Percentiles rank a stretch among this genome's conserved stretches.
phyloP scores from a whole-genome alignment of 2,113 vertebrate genomes.

The Osmerus eperlanus region DNA sequence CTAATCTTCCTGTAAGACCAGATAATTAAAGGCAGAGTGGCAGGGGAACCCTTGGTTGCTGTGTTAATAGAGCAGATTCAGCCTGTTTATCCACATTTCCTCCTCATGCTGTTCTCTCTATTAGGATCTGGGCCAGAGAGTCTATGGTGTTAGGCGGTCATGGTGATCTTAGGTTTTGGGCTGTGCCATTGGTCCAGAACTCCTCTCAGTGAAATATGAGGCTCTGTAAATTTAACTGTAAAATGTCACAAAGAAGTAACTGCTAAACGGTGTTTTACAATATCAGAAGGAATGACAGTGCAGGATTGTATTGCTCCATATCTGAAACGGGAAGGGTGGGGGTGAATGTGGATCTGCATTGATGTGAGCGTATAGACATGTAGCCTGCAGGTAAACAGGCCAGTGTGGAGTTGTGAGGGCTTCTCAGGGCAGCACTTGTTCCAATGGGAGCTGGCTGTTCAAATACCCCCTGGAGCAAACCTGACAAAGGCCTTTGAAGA shows the following conservation, averaged over 20 bases:
- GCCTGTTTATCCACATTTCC: conserved; percentile 55
- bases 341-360: conserved; percentile 16
- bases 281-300: too few species aligned
- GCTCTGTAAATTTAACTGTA: neutral
- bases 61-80: conserved; percentile 65
- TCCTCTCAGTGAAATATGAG: conserved; percentile 29
- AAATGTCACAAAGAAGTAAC: neutral
- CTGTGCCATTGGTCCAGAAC: conserved; percentile 38
- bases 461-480: conserved; percentile 55
- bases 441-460: conserved; percentile 41
- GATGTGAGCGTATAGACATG: conserved; percentile 1
- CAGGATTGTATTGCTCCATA: too few species aligned
- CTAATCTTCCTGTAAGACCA: conserved; percentile 64
- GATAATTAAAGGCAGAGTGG: conserved; percentile 68
- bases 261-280: too few species aligned
- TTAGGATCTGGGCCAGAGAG: conserved; percentile 31
- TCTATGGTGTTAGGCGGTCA: conserved; percentile 12
- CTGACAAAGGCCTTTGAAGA: conserved; percentile 57
- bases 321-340: too few species aligned
- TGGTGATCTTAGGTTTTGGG: conserved; percentile 37
- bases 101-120: neutral
- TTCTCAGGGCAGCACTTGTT: conserved; percentile 25
- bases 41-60: conserved; percentile 40
- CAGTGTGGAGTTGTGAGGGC: conserved; percentile 32
- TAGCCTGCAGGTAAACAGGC: conserved; percentile 35